phyloP scores from a whole-genome alignment of 2,888 invertebrate genomes.

The Agrotis ipsilon region DNA sequence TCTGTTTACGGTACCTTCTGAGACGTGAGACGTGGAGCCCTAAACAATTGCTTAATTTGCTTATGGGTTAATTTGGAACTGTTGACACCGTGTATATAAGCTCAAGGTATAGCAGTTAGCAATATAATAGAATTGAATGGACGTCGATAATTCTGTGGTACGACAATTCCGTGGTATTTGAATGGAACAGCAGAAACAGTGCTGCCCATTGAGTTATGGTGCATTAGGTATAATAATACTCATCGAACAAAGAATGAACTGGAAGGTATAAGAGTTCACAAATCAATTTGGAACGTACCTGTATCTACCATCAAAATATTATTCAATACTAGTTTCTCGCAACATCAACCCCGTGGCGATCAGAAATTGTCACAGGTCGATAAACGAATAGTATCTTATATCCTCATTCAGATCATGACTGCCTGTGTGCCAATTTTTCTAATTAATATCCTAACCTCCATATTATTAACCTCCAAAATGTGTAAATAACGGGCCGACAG shows the following conservation, averaged over 20 bases:
- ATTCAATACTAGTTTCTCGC: neutral
- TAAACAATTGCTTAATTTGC: no score
- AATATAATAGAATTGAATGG: neutral
- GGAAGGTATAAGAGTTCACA: neutral
- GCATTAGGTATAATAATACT: no score
- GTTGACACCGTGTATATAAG: neutral
- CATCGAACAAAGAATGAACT: neutral
- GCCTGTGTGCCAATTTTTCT: no score
- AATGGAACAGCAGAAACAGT: neutral
- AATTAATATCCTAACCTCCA: no score
- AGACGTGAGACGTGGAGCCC: no score
- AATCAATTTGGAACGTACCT: neutral
- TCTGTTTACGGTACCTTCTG: no score
- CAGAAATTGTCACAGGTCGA: no score
- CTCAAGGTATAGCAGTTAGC: neutral
- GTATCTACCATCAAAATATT: neutral
- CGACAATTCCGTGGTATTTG: neutral
- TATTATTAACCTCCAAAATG: no score
- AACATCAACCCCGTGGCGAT: no score
- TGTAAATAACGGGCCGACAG: no score
- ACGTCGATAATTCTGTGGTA: no score
- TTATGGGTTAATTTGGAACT: neutral
- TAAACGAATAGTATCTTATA: no score
- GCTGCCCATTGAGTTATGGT: neutral
- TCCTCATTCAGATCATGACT: neutral